A percentile compares a stretch with the other conserved stretches of the same genome.
phyloP scores from a whole-genome alignment of 64 coral and sea anemone species.

The Actinia equina region DNA sequence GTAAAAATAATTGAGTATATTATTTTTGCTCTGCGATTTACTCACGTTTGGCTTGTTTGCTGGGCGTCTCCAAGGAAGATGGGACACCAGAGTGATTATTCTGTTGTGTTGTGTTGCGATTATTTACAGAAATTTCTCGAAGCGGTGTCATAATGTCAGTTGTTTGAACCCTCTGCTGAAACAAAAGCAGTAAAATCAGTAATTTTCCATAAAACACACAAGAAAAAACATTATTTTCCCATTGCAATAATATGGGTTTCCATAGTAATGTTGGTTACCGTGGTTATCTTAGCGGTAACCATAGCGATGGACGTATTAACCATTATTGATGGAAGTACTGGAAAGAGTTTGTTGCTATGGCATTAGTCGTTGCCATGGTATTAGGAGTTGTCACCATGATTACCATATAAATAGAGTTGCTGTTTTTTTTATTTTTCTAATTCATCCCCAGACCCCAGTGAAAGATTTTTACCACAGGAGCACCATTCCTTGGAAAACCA shows the following conservation, averaged over 20 bases:
- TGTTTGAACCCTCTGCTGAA: neutral
- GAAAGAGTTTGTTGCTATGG: too few species aligned
- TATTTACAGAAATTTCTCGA: conserved; percentile 27
- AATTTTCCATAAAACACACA: neutral
- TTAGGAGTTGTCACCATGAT: too few species aligned
- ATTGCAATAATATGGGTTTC: neutral
- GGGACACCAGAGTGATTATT: neutral
- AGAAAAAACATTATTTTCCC: too few species aligned
- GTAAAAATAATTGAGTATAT: too few species aligned
- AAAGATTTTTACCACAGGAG: neutral
- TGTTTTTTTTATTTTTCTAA: too few species aligned
- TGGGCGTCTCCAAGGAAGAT: conserved; percentile 3
- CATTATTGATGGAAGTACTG: too few species aligned
- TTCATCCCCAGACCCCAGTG: neutral
- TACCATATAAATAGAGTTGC: too few species aligned
- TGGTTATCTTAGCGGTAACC: too few species aligned
- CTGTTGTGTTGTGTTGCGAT: neutral
- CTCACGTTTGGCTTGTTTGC: conserved; percentile 31
- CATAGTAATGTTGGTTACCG: too few species aligned
- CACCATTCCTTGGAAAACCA: neutral
- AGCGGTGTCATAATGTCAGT: conserved; percentile 31
- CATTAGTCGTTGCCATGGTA: too few species aligned
- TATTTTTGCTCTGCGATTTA: neutral
- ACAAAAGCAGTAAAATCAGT: neutral
- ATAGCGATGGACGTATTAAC: too few species aligned